Evolutionary conservation across 2,113 vertebrate genomes (phyloP).

Genomic region (Poeciliopsis prolifica): DNA sequence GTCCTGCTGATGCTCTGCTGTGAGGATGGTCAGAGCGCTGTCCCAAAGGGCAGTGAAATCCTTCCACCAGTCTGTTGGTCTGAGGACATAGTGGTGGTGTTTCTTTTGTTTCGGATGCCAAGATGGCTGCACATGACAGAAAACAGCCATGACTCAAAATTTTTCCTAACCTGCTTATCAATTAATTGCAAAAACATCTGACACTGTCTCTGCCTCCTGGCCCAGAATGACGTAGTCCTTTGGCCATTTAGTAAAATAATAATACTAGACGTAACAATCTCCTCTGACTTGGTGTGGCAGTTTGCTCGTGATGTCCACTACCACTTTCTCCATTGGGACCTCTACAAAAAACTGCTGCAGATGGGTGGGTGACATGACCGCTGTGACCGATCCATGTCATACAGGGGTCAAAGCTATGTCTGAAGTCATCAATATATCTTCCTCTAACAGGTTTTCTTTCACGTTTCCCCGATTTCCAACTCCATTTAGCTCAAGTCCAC

Average conservation of each 20-base stretch:
- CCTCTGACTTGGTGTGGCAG: background rate
- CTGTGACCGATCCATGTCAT: background rate
- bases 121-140: background rate
- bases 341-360: background rate
- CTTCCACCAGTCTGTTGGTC: background rate
- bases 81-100: background rate
- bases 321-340: conserved; percentile 1
- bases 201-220: background rate
- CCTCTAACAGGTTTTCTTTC: too few relatives aligned
- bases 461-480: too few relatives aligned
- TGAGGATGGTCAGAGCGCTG: background rate
- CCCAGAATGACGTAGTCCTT: background rate
- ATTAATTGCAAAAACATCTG: background rate
- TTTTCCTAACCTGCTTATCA: too few relatives aligned
- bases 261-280: background rate
- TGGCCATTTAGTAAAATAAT: conserved; percentile 6
- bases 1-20: background rate
- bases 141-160: background rate
- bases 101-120: background rate
- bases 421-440: too few relatives aligned
- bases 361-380: background rate
- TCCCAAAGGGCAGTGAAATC: background rate
- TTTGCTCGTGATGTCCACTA: background rate
- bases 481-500: too few relatives aligned
- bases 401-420: too few relatives aligned